phyloP scores from a whole-genome alignment of 2,113 vertebrate genomes.

The Boulengeromyrus knoepffleri region DNA sequence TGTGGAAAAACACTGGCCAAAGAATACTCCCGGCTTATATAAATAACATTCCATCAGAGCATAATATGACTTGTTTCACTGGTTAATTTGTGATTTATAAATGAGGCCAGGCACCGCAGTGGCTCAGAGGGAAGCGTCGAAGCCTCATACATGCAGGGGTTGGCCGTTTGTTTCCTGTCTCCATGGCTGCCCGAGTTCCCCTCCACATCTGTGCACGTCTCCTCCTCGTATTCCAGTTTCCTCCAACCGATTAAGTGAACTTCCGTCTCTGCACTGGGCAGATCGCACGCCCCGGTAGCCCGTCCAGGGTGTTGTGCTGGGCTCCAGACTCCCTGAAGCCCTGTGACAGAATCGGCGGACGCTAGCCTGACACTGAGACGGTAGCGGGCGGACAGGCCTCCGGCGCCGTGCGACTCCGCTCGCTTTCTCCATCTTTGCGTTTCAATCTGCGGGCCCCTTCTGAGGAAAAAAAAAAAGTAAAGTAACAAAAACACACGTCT shows the following conservation, averaged over 20 bases:
- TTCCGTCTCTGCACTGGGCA: neutral
- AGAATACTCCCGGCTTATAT: neutral
- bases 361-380: neutral
- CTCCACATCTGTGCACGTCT: neutral
- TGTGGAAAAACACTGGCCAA: neutral
- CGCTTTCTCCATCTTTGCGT: neutral
- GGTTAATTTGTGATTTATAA: neutral
- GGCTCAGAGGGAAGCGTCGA: neutral
- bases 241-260: neutral
- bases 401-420: neutral
- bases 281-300: neutral
- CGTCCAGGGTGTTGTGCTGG: neutral
- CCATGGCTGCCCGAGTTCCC: neutral
- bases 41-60: neutral
- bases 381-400: neutral
- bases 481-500: neutral
- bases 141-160: too few species aligned
- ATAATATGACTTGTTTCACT: neutral
- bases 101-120: neutral
- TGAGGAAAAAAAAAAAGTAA: neutral
- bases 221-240: neutral
- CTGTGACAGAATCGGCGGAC: neutral
- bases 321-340: neutral
- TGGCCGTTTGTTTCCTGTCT: neutral
- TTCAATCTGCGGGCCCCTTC: neutral